A percentile compares a stretch with the other conserved stretches of the same genome.
Evolutionary conservation across 2,113 vertebrate genomes (phyloP).

Genomic region (Chloroceryle aenea): DNA sequence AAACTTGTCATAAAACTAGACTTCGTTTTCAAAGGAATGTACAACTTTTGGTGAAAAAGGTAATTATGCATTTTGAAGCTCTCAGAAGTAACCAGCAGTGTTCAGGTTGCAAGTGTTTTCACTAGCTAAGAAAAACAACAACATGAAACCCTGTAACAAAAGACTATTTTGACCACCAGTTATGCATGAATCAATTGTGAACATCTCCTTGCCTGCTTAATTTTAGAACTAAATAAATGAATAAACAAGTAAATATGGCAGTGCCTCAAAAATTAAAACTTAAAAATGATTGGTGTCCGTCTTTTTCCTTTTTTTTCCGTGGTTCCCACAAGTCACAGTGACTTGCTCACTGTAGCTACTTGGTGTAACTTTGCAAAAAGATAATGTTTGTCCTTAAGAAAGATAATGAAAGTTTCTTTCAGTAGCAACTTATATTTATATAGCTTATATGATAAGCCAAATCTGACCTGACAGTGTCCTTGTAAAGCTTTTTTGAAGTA

Average conservation of each 20-base stretch:
- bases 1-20: neutral
- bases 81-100: neutral
- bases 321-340: neutral
- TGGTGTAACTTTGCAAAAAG: neutral
- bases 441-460: neutral
- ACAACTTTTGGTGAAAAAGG: neutral
- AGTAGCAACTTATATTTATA: neutral
- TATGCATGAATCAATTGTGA: neutral
- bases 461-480: slow-evolving; percentile 39
- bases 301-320: neutral
- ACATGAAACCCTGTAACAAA: neutral
- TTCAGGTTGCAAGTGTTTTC: neutral
- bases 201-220: neutral
- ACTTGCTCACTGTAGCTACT: neutral
- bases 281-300: neutral
- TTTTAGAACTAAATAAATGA: neutral
- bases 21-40: neutral
- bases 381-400: neutral
- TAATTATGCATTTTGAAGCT: neutral
- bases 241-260: neutral
- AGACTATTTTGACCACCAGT: neutral
- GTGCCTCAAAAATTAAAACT: neutral
- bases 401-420: neutral
- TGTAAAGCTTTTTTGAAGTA: slow-evolving; percentile 37
- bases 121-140: neutral